Evolutionary conservation across 2,113 vertebrate species (phyloP).

Genomic region (Gavia stellata): DNA sequence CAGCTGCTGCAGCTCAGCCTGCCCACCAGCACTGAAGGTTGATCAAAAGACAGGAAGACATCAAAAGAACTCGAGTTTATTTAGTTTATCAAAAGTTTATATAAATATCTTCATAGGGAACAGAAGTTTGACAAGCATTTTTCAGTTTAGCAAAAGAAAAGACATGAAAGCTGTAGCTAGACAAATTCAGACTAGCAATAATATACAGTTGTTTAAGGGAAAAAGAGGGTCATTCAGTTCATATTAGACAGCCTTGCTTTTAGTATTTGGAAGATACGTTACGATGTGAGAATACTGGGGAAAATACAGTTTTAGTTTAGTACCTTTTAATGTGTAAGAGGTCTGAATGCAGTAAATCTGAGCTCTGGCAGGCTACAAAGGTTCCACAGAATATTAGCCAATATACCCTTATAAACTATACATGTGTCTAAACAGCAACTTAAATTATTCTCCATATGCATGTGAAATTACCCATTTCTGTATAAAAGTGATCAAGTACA

Average conservation of each 20-base stretch:
- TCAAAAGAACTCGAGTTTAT: constrained; percentile 37
- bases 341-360: neutral
- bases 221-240: neutral
- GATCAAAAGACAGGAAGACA: constrained; percentile 18
- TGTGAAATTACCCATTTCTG: neutral
- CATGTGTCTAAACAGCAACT: neutral
- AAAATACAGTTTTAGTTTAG: neutral
- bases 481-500: neutral
- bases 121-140: constrained; percentile 22
- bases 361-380: neutral
- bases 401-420: neutral
- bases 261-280: neutral
- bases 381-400: neutral
- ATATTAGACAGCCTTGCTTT: neutral
- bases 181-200: neutral
- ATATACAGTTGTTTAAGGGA: neutral
- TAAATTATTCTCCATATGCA: neutral
- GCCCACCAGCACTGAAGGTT: neutral
- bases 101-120: constrained; percentile 1
- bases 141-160: neutral
- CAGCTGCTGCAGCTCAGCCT: neutral
- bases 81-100: constrained; percentile 43
- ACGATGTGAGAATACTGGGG: neutral
- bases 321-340: neutral
- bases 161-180: neutral